Conservation (phyloP, 2,888 invertebrate species). For the Atethmia centrago region DNA sequence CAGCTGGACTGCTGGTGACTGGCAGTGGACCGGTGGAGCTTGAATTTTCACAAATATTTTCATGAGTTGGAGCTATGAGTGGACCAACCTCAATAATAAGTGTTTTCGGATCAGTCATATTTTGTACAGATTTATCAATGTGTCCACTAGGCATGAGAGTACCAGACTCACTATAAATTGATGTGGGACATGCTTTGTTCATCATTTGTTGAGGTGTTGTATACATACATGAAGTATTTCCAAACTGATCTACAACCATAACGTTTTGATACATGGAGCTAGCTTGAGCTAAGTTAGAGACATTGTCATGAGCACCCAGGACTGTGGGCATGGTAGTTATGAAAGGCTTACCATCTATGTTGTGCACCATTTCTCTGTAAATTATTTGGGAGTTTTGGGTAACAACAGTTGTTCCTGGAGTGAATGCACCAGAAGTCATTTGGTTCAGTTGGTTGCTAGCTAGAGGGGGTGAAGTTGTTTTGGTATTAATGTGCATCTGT, state of each 20-base stretch:
- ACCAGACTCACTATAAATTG: conserved; percentile 74
- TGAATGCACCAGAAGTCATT: conserved; percentile 77
- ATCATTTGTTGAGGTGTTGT: conserved; percentile 80
- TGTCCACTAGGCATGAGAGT: conserved; percentile 68
- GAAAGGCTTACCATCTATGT: conserved; percentile 85
- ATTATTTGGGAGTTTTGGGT: conserved; percentile 88
- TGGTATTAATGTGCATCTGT: conserved; percentile 77
- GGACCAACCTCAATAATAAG: conserved; percentile 86
- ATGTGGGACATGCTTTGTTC: conserved; percentile 76
- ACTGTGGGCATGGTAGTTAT: conserved; percentile 83
- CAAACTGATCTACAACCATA: conserved; percentile 87
- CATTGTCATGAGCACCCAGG: conserved; percentile 80
- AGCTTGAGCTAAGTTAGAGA: conserved; percentile 82
- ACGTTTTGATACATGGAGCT: conserved; percentile 87
- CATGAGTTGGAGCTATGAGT: conserved; percentile 70
- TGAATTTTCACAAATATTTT: conserved; percentile 49
- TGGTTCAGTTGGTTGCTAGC: conserved; percentile 81
- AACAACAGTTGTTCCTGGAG: conserved; percentile 85
- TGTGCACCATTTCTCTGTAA: conserved; percentile 88
- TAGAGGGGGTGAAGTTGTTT: conserved; percentile 74
- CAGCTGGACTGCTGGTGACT: conserved; percentile 57
- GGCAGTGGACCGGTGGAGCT: conserved; percentile 33
- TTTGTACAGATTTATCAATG: conserved; percentile 73
- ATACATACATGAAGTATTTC: conserved; percentile 87
- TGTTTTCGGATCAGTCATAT: conserved; percentile 80